Base-by-base conservation (phyloP, 1,140 invertebrate species). In the Pteromalus puparum region DNA sequence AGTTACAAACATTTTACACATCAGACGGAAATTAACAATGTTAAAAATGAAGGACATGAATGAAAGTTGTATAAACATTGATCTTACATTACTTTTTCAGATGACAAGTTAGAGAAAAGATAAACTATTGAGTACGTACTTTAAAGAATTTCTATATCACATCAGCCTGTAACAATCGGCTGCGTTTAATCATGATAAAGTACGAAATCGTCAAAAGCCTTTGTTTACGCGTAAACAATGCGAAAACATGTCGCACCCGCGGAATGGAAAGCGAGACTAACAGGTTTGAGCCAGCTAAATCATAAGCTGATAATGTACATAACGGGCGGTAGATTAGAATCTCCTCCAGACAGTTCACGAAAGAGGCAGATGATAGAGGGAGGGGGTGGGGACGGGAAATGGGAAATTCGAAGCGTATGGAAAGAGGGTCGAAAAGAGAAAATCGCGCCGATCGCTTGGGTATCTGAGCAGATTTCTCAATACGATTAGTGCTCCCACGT, bases 261-360 rank as follows among this genome's bases (percentile, higher is more conserved):
- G 73, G 72, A 78, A 85, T 80, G 21, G n/a, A 70, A 79, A 75
- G 15, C 61, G 18, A 81, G 12, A 80, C 68, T 88, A 87, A 91
- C 92, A 93, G 92, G 91, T 91, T 93, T 93, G 92, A 92, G 92
- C 91, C 72, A 90, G 87, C 82, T 88, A 84, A 86, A 90, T 91
- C 83, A 81, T 88, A 89, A 87, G 85, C 74, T 89, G 85, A 87
- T 88, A 90, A 84, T 76, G 73, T 28, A 76, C 38, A 89, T 86
- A 89, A 89, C 67, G 81, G 79, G 86, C 85, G 86, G 83, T 87
- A 88, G 87, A 85, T 87, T 87, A 85, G 81, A 85, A 88, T 91
- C 92, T 93, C 93, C 93, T 93, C 93, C 93, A 93, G 90, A 91
- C 91, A 91, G 92, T 79, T 93, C 92, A 93, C 90, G 93, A 93